Evolutionary conservation across 2,113 vertebrate genomes (phyloP).

Genomic region (Albula goreensis): DNA sequence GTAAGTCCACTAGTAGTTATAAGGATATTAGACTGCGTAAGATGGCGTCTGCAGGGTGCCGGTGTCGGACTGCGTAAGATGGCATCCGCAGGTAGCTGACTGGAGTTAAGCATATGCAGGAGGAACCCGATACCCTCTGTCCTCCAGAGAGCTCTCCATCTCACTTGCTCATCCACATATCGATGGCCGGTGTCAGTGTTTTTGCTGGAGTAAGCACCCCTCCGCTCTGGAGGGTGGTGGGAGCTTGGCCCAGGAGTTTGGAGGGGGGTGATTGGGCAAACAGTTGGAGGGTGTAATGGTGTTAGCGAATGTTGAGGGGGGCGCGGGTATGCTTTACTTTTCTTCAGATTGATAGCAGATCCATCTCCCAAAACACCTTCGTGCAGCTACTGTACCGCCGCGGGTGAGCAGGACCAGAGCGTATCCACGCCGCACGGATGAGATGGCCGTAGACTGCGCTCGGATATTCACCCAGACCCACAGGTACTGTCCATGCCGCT

Average conservation of each 20-base stretch:
- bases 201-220: constrained; percentile 45
- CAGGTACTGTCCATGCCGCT: constrained; percentile 28
- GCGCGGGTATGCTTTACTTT: not conserved
- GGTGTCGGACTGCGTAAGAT: not conserved
- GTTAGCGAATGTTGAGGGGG: constrained; percentile 11
- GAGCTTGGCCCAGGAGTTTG: not conserved
- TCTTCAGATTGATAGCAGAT: constrained; percentile 36
- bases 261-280: not conserved
- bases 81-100: not conserved
- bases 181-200: constrained; percentile 29
- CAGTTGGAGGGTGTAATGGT: not conserved
- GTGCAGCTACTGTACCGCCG: constrained; percentile 49
- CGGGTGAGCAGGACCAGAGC: constrained; percentile 55
- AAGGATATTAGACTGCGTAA: not conserved
- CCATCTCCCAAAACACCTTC: constrained; percentile 43
- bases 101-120: constrained; percentile 13
- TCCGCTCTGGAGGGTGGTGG: constrained; percentile 22
- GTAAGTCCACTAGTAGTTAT: too few relatives aligned
- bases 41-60: not conserved
- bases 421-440: constrained; percentile 40
- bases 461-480: constrained; percentile 11
- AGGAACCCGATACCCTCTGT: constrained; percentile 11
- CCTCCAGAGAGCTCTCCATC: constrained; percentile 13
- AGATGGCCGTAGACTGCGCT: constrained; percentile 31
- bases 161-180: constrained; percentile 33